These are phyloP conservation scores for Chamaetylas fuelleborni DNA, from an alignment of 2,113 vertebrate genomes.

Conservation along the genomic window DNA sequence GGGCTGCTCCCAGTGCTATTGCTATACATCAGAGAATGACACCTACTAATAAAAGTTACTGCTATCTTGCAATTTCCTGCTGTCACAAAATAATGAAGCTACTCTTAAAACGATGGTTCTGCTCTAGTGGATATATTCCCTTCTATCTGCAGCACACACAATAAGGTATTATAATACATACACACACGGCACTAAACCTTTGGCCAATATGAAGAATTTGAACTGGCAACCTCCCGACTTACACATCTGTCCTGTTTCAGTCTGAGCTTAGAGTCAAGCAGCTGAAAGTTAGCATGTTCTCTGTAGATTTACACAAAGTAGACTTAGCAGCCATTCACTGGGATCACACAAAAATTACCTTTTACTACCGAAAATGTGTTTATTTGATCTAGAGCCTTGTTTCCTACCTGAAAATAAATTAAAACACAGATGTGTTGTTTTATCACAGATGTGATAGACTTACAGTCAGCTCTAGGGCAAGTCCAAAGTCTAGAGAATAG, in stretches of 20 bases:
- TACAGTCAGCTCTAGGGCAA: neutral
- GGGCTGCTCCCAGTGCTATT: neutral
- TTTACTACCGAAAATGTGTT: neutral
- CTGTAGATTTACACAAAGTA: neutral
- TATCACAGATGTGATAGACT: neutral
- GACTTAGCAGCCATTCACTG: neutral
- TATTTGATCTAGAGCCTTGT: neutral
- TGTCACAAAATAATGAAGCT: slow-evolving; percentile 3
- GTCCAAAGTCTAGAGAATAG: neutral
- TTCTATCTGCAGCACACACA: neutral
- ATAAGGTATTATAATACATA: neutral
- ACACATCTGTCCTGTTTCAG: neutral
- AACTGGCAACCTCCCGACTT: neutral
- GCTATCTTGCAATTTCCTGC: slow-evolving; percentile 21
- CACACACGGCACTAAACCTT: neutral
- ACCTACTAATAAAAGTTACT: neutral
- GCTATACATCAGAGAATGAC: neutral
- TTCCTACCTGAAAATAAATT: neutral
- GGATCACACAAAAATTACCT: neutral
- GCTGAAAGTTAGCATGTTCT: neutral
- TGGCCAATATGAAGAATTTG: neutral
- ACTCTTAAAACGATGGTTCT: neutral
- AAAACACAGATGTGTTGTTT: neutral
- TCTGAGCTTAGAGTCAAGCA: neutral
- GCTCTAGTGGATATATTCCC: neutral